Evolutionary conservation across 1,140 invertebrate species (phyloP).

Genomic region (Aphelenchoides avenae): DNA sequence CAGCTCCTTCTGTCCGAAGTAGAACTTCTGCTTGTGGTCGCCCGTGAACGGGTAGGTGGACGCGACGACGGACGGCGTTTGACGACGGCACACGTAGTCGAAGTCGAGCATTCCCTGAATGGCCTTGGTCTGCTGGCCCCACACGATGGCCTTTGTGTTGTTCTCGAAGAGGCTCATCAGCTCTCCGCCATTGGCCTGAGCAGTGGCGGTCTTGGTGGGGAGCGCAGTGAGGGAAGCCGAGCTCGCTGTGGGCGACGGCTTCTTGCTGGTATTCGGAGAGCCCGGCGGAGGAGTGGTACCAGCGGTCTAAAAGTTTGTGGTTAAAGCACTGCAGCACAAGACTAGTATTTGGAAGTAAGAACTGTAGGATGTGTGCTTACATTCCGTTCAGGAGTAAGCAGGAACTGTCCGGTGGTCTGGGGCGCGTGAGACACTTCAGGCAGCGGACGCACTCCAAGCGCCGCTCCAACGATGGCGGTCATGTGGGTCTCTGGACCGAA

Average conservation of each 20-base stretch:
- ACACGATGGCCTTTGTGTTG: slow-evolving; percentile 87
- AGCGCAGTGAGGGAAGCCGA: not conserved
- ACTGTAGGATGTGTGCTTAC: slow-evolving; percentile 12
- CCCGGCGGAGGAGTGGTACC: slow-evolving; percentile 24
- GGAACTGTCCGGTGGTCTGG: slow-evolving; percentile 83
- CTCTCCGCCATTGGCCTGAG: too few species aligned
- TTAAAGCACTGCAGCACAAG: slow-evolving; percentile 5
- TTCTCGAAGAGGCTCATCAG: slow-evolving; percentile 69
- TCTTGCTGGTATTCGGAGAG: slow-evolving; percentile 1
- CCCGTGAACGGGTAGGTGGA: slow-evolving; percentile 98
- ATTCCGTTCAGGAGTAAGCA: slow-evolving; percentile 75
- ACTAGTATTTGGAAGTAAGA: slow-evolving; percentile 7
- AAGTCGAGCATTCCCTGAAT: slow-evolving; percentile 94
- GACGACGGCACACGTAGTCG: slow-evolving; percentile 90
- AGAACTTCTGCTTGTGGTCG: slow-evolving; percentile 98
- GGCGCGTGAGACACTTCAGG: slow-evolving; percentile 66
- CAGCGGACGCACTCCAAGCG: slow-evolving; percentile 73
- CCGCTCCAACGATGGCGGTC: slow-evolving; percentile 97
- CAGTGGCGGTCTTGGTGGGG: too few species aligned
- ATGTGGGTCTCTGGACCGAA: slow-evolving; percentile 99
- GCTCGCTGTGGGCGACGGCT: not conserved
- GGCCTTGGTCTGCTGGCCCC: slow-evolving; percentile 98
- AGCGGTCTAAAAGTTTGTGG: slow-evolving; percentile 29
- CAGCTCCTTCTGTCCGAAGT: slow-evolving; percentile 98
- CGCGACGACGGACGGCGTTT: slow-evolving; percentile 77